Evolutionary conservation across 2,888 invertebrate genomes (phyloP).

Genomic region (Sesia apiformis): DNA sequence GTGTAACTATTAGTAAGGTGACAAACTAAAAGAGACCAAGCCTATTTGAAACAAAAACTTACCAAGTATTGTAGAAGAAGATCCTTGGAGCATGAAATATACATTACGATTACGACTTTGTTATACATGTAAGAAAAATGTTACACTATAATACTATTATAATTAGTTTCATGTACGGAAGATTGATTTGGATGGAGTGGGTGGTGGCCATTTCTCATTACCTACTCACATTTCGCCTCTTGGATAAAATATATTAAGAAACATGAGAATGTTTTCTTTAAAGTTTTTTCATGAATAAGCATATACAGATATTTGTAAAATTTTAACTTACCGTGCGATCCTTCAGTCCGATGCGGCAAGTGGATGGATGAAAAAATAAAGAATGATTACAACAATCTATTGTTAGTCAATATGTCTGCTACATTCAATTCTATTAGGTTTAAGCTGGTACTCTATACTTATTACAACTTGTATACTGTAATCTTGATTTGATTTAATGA

Average conservation of each 20-base stretch:
- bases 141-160: background rate
- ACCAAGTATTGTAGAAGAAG: conserved; percentile 53
- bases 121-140: background rate
- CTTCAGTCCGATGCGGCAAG: conserved; percentile 22
- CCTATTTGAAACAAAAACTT: conserved; percentile 19
- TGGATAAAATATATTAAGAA: background rate
- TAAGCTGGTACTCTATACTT: too few species aligned
- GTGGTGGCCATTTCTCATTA: background rate
- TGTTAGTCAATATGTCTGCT: too few species aligned
- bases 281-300: too few species aligned
- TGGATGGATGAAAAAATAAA: conserved; percentile 17
- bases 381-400: background rate
- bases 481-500: too few species aligned
- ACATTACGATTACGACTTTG: conserved; percentile 11
- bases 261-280: background rate
- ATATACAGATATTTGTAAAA: background rate
- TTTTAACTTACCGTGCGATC: conserved; percentile 55
- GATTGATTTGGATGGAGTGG: too few species aligned
- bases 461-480: too few species aligned
- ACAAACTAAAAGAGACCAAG: too few species aligned
- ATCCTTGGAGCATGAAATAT: conserved; percentile 61
- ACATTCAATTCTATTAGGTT: too few species aligned
- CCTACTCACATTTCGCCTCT: background rate
- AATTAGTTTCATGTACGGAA: background rate
- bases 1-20: too few species aligned